Conservation (phyloP, 53 echinoderm and acorn worm species). For the Luidia sarsii region DNA sequence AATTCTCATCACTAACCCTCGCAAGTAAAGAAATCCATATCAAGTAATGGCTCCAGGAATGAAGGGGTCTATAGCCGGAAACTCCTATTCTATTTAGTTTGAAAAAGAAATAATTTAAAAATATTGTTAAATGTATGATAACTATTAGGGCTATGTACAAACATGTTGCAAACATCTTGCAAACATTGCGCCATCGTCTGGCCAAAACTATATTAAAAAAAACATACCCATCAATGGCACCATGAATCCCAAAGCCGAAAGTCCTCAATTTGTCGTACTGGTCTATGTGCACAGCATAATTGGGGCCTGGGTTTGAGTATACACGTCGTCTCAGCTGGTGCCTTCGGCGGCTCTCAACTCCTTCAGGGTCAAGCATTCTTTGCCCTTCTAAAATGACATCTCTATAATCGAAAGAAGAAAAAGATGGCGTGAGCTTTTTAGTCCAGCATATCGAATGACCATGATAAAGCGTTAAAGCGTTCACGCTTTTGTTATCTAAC, state of each 20-base stretch:
- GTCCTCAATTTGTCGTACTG: slow-evolving; percentile 56
- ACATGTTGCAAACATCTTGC: too few species aligned
- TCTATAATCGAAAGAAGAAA: background rate
- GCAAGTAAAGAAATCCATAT: too few species aligned
- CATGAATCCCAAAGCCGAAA: slow-evolving; percentile 73
- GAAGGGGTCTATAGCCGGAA: too few species aligned
- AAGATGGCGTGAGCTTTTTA: background rate
- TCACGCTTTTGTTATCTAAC: background rate
- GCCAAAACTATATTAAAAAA: background rate
- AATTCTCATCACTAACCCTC: too few species aligned
- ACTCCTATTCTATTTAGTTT: too few species aligned
- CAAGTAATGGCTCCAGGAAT: too few species aligned
- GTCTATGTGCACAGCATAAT: slow-evolving; percentile 35
- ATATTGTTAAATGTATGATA: too few species aligned
- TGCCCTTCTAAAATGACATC: slow-evolving; percentile 21
- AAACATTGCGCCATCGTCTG: too few species aligned
- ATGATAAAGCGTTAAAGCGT: background rate
- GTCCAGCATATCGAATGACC: background rate
- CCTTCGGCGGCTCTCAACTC: slow-evolving; percentile 36
- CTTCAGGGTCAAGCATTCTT: slow-evolving; percentile 39
- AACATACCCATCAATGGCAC: slow-evolving; percentile 68
- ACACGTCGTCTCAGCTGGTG: slow-evolving; percentile 20
- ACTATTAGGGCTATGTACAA: too few species aligned
- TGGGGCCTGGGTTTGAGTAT: slow-evolving; percentile 18
- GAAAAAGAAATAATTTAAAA: too few species aligned